These are phyloP conservation scores for Orthonevra nobilis DNA, from an alignment of 2,888 invertebrate genomes.

Conservation along the genomic window DNA sequence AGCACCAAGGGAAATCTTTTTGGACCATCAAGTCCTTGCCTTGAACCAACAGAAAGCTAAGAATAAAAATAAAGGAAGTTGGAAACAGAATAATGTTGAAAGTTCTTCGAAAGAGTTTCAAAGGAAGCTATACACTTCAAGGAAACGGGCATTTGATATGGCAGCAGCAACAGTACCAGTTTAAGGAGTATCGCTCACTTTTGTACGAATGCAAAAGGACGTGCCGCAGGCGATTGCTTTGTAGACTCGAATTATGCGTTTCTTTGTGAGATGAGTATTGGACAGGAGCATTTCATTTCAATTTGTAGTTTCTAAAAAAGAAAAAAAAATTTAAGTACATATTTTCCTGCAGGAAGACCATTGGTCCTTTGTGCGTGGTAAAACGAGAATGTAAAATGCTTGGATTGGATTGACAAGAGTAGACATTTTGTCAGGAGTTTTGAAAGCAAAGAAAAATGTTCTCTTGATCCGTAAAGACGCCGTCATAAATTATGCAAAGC, in stretches of 20 bases:
- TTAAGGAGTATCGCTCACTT: slow-evolving; percentile 33
- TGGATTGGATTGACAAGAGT: slow-evolving; percentile 35
- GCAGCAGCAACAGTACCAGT: slow-evolving; percentile 33
- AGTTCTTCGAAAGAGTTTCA: neutral
- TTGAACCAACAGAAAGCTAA: slow-evolving; percentile 16
- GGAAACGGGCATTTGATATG: slow-evolving; percentile 59
- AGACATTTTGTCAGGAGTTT: slow-evolving; percentile 34
- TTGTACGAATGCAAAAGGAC: slow-evolving; percentile 44
- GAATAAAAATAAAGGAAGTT: neutral
- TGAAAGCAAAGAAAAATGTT: slow-evolving; percentile 9
- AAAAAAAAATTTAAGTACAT: slow-evolving; percentile 1
- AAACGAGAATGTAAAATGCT: too few relatives aligned
- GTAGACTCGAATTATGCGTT: slow-evolving; percentile 60
- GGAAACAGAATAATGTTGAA: slow-evolving; percentile 8
- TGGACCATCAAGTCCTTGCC: slow-evolving; percentile 56
- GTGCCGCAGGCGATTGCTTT: slow-evolving; percentile 64
- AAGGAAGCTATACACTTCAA: slow-evolving; percentile 28
- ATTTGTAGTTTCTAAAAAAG: slow-evolving; percentile 28
- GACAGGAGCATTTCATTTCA: slow-evolving; percentile 48
- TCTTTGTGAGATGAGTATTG: slow-evolving; percentile 50
- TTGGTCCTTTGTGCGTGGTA: slow-evolving; percentile 1
- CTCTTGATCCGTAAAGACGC: neutral
- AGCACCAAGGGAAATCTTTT: slow-evolving; percentile 63
- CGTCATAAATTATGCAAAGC: slow-evolving; percentile 5
- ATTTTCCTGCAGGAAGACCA: neutral